phyloP scores from a whole-genome alignment of 1,140 invertebrate species.

The Tetranychus cinnabarinus region DNA sequence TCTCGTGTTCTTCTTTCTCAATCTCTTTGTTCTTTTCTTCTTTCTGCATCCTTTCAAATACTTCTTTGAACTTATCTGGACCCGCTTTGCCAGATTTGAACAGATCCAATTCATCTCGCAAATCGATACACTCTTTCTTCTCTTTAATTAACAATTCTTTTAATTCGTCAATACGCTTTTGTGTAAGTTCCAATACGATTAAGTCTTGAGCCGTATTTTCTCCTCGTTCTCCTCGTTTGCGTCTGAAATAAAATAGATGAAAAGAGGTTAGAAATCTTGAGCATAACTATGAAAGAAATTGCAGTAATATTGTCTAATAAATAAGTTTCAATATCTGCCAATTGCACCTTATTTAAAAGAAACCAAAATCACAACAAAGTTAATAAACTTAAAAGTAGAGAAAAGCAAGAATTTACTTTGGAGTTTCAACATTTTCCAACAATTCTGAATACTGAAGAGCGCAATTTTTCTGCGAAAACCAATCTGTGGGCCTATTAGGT shows the following conservation, averaged over 20 bases:
- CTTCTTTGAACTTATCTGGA: conserved; percentile 35
- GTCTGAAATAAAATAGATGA: conserved; percentile 12
- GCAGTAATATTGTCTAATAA: neutral
- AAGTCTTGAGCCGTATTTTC: conserved; percentile 49
- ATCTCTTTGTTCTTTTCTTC: conserved; percentile 38
- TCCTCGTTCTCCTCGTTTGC: conserved; percentile 48
- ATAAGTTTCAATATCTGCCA: too few relatives aligned
- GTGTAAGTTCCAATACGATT: conserved; percentile 46
- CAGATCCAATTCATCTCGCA: conserved; percentile 35
- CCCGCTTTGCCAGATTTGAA: conserved; percentile 31
- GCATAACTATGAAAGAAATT: neutral
- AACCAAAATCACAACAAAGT: too few relatives aligned
- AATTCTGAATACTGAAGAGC: conserved; percentile 62
- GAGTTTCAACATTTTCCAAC: conserved; percentile 56
- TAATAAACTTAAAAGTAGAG: too few relatives aligned
- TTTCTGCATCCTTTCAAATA: conserved; percentile 45
- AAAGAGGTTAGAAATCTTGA: neutral
- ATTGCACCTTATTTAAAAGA: too few relatives aligned
- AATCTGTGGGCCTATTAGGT: conserved; percentile 48
- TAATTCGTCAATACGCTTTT: conserved; percentile 50
- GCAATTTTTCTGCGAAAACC: conserved; percentile 78
- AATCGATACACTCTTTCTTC: conserved; percentile 30
- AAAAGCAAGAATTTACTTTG: conserved; percentile 31
- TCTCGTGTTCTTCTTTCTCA: conserved; percentile 31
- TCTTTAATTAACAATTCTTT: conserved; percentile 39